A percentile compares a stretch with the other conserved stretches of the same genome.
These are phyloP conservation scores for Meandrusa payeni DNA, from an alignment of 2,888 invertebrate species.

Conservation along the genomic window DNA sequence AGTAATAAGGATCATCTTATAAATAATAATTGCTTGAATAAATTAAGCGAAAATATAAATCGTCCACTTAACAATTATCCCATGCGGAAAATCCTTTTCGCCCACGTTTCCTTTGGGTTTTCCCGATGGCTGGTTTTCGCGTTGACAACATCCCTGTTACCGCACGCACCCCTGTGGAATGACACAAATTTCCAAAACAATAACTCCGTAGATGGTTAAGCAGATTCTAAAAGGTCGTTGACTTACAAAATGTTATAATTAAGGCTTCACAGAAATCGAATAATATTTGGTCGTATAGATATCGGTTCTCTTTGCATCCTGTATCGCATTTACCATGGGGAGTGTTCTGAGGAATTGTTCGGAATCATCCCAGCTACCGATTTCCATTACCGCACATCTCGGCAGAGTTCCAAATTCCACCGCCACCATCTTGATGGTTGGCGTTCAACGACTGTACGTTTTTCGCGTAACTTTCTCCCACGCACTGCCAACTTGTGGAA, in stretches of 20 bases:
- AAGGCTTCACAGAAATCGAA: conserved; percentile 7
- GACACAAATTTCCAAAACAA: conserved; percentile 61
- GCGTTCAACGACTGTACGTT: too few species aligned
- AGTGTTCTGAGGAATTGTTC: too few species aligned
- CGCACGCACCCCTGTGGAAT: conserved; percentile 41
- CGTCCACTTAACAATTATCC: conserved; percentile 44
- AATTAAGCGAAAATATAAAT: conserved; percentile 14
- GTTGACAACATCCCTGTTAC: conserved; percentile 47
- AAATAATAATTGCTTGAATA: not conserved
- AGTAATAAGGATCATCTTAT: too few species aligned
- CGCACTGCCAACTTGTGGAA: too few species aligned
- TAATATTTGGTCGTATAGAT: too few species aligned
- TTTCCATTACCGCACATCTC: too few species aligned
- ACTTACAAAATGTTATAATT: conserved; percentile 5
- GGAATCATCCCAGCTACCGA: too few species aligned
- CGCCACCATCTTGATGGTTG: too few species aligned
- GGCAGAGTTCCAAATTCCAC: too few species aligned
- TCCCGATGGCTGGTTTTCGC: conserved; percentile 62
- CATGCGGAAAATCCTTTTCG: conserved; percentile 52
- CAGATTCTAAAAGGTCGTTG: conserved; percentile 24
- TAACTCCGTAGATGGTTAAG: conserved; percentile 41
- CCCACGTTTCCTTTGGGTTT: conserved; percentile 53
- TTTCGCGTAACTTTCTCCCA: too few species aligned
- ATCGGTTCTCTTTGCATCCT: too few species aligned
- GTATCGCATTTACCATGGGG: too few species aligned